Percentiles rank a stretch among this genome's conserved stretches.
Conservation (phyloP, 2,888 invertebrate genomes). For the Achlya flavicornis region DNA sequence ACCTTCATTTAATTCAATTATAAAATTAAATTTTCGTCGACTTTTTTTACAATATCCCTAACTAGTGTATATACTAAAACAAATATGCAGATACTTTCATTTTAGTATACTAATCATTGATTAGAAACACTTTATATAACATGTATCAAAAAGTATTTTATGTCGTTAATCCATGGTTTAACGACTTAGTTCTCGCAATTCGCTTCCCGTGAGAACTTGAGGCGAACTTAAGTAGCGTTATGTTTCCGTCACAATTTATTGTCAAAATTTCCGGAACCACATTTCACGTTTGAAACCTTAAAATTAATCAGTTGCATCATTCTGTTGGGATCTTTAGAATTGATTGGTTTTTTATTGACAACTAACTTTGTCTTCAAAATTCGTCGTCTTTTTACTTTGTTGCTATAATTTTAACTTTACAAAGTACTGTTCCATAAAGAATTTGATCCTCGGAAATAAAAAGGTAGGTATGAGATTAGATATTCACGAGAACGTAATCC, state of each 20-base stretch:
- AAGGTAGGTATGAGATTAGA: constrained; percentile 38
- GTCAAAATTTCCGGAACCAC: constrained; percentile 7
- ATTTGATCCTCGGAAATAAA: not conserved
- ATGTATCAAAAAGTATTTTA: not conserved
- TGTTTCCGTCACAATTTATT: constrained; percentile 11
- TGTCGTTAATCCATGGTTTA: constrained; percentile 10
- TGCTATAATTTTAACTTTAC: not conserved
- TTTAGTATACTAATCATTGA: not conserved
- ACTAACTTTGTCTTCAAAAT: no score
- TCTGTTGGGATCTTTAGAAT: constrained; percentile 5
- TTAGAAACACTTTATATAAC: not conserved
- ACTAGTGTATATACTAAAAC: no score
- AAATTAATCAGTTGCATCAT: constrained; percentile 9
- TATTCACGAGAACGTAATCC: constrained; percentile 58
- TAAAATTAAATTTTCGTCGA: no score
- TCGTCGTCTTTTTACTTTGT: no score
- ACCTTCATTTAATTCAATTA: no score
- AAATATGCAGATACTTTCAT: no score
- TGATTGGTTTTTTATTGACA: not conserved
- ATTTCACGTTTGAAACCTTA: constrained; percentile 17
- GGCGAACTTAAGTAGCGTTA: constrained; percentile 1
- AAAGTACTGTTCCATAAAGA: not conserved
- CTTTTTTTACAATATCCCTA: no score
- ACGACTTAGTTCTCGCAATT: constrained; percentile 10
- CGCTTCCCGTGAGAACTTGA: constrained; percentile 13